Evolutionary conservation across 2,888 invertebrate genomes (phyloP).

Genomic region (Cryptocephalus primarius): DNA sequence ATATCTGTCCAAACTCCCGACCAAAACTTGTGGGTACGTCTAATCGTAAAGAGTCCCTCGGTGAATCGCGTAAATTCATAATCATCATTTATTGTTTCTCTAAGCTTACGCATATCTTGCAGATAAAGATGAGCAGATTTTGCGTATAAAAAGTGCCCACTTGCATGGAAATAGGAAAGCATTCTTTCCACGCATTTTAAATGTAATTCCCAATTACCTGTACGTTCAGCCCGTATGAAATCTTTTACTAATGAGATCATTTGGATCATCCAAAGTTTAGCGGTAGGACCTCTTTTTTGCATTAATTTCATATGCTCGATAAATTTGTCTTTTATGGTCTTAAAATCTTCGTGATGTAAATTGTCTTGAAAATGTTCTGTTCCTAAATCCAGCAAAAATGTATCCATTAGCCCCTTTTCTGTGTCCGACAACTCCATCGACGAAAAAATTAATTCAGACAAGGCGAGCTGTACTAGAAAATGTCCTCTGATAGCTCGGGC

Average conservation of each 20-base stretch:
- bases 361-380: slow-evolving; percentile 7
- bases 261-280: too few relatives aligned
- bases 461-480: slow-evolving; percentile 17
- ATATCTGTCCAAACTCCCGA: slow-evolving; percentile 14
- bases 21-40: slow-evolving; percentile 15
- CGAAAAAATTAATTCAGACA: slow-evolving; percentile 16
- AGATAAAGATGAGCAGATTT: slow-evolving; percentile 20
- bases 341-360: slow-evolving; percentile 12
- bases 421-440: slow-evolving; percentile 11
- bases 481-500: slow-evolving; percentile 21
- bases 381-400: slow-evolving; percentile 12
- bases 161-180: slow-evolving; percentile 5
- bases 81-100: slow-evolving; percentile 12
- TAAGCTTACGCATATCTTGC: slow-evolving; percentile 18
- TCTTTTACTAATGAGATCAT: too few relatives aligned
- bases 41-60: slow-evolving; percentile 10
- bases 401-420: slow-evolving; percentile 16
- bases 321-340: slow-evolving; percentile 9
- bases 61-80: slow-evolving; percentile 15
- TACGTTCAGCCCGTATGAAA: too few relatives aligned
- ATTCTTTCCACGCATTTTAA: slow-evolving; percentile 2
- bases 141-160: slow-evolving; percentile 4
- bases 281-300: too few relatives aligned
- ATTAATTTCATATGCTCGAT: too few relatives aligned
- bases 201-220: too few relatives aligned